Evolutionary conservation across 2,888 invertebrate species (phyloP).

Genomic region (Lysandra bellargus): DNA sequence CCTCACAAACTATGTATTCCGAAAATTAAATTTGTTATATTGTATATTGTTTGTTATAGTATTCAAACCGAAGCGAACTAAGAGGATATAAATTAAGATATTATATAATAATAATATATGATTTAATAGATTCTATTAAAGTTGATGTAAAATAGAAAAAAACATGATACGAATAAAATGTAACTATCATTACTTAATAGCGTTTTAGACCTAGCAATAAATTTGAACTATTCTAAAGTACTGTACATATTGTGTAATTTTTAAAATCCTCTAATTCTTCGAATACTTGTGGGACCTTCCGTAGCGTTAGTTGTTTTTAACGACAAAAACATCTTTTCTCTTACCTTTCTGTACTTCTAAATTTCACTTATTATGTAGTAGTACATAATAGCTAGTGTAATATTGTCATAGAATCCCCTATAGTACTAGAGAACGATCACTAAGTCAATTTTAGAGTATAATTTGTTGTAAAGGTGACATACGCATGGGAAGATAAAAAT

Average conservation of each 20-base stretch:
- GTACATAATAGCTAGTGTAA: conserved; percentile 1
- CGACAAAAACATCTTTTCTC: neutral
- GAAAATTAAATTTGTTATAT: neutral
- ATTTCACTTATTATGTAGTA: conserved; percentile 18
- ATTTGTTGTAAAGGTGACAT: conserved; percentile 27
- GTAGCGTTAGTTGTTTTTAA: conserved; percentile 29
- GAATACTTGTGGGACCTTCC: conserved; percentile 31
- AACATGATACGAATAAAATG: neutral
- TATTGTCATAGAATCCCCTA: conserved; percentile 27
- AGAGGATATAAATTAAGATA: neutral
- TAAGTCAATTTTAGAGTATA: conserved; percentile 31
- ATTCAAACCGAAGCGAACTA: neutral
- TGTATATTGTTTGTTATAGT: neutral
- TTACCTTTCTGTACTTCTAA: conserved; percentile 24
- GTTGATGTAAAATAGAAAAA: conserved; percentile 12
- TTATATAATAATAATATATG: neutral
- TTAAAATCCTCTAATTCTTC: conserved; percentile 43
- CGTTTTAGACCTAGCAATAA: conserved; percentile 21
- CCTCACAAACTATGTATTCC: neutral
- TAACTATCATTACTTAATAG: conserved; percentile 17
- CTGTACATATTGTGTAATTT: conserved; percentile 38
- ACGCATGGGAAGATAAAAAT: conserved; percentile 1
- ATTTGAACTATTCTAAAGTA: conserved; percentile 31
- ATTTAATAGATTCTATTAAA: conserved; percentile 20
- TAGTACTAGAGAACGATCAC: conserved; percentile 20